phyloP scores from a whole-genome alignment of 2,888 invertebrate species.

The Pseudolycoriella hygida region DNA sequence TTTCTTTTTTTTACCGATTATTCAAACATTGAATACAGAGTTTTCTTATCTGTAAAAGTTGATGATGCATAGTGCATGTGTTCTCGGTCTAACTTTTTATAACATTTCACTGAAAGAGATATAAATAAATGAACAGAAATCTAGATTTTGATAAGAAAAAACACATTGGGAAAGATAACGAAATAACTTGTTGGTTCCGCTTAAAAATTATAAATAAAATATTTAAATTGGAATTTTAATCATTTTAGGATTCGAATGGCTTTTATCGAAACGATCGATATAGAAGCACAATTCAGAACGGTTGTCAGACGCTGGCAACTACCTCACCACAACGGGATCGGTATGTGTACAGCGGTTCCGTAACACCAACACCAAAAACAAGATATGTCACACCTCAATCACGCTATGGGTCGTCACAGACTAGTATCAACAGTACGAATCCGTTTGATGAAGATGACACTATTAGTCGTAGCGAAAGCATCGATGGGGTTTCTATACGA shows the following conservation, averaged over 20 bases:
- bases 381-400: slow-evolving; percentile 25
- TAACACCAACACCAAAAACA: slow-evolving; percentile 36
- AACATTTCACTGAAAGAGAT: too few relatives aligned
- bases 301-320: slow-evolving; percentile 10
- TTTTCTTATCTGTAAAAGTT: too few relatives aligned
- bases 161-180: too few relatives aligned
- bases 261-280: slow-evolving; percentile 22
- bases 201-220: too few relatives aligned
- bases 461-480: slow-evolving; percentile 9
- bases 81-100: too few relatives aligned
- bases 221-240: too few relatives aligned
- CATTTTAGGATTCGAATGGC: slow-evolving; percentile 4
- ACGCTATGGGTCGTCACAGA: slow-evolving; percentile 32
- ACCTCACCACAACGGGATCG: slow-evolving; percentile 17
- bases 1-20: too few relatives aligned
- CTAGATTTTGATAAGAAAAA: too few relatives aligned
- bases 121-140: too few relatives aligned
- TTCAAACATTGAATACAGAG: too few relatives aligned
- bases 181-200: too few relatives aligned
- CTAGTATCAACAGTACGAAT: slow-evolving; percentile 39
- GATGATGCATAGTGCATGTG: too few relatives aligned
- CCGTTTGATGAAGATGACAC: slow-evolving; percentile 35
- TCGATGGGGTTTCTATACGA: slow-evolving; percentile 13
- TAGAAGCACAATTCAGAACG: slow-evolving; percentile 20
- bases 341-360: slow-evolving; percentile 37